Evolutionary conservation across 2,888 invertebrate species (phyloP), one percentile per base, ranked within the genome.

Genomic region (Tachystola acroxantha): DNA sequence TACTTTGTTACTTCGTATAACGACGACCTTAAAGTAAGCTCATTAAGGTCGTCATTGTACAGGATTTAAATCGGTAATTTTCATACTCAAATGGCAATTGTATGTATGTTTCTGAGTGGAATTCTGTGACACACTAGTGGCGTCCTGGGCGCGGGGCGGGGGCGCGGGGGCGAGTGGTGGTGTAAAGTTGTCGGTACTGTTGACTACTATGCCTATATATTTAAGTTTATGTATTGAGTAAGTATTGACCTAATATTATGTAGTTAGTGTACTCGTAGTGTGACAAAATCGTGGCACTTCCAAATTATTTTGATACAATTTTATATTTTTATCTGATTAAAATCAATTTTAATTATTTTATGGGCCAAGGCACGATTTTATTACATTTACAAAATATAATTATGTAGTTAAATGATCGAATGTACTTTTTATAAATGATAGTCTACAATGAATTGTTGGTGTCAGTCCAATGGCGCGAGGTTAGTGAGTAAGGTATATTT

Each of bases 401-500:
- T 22, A 22, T 22, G 22, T 22, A 22, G 22, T 7, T 22, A 7
- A 9, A 19, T 5, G 24, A 4, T n/a, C 24, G 24, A 24, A n/a
- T n/a, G n/a, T n/a, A 4, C 2, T 20, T 20, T 20, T 6, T 20
- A 2, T 9, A 20, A 20, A 20, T 20, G 9, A 20, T 20, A 9
- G 9, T 7, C 2, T 20, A 20, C 2, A 5, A 20, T 20, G 20
- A 20, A 7, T 22, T 24, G 24, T 24, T n/a, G n/a, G n/a, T 24
- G 24, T 24, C 1, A n/a, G n/a, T n/a, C 7, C 24, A n/a, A 16
- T n/a, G 24, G 24, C n/a, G n/a, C 12, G 28, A 33, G 24, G 50
- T 50, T 51, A 50, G 42, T 35, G 42, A 46, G 42, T 53, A 45
- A 24, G n/a, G 24, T 24, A 51, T 74, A 69, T 74, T 71, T 72